Evolutionary conservation across 2,113 vertebrate species (phyloP), one percentile per base, ranked within the genome.

Genomic region (Cromileptes altivelis): DNA sequence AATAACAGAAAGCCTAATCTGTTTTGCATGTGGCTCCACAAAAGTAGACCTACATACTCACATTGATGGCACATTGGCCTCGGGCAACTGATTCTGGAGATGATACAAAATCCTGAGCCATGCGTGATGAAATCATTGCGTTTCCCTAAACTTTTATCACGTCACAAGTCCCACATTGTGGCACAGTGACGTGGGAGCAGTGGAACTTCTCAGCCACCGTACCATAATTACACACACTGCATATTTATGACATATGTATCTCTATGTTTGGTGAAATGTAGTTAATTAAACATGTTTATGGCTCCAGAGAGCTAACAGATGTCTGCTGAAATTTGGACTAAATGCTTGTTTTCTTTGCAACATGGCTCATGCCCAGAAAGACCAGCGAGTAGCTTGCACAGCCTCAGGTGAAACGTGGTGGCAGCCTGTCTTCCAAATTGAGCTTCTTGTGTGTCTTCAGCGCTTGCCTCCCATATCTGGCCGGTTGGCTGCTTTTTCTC

Each of bases 281-380:
- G 88, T 94, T 92, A 94, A 94, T 95, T 94, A 94, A 91, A 92
- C 81, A 87, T 92, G 90, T 94, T 91, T 71, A 67, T 91, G 78
- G 73, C 89, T 86, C 88, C 73, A 70, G 84, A 88, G 88, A 91
- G 90, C 87, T 72, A 93, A 89, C 95, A 95, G 94, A 94, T 94
- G 90, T 90, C 91, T 91, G 70, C 80, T 82, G 85, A 93, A 91
- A 92, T 92, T 94, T 92, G 87, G 90, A 94, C 91, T 91, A 91
- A 94, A 89, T 74, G 78, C 77, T 80, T 82, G 80, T 91, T 93
- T 94, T 91, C 84, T 79, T 80, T n/a, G 10, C 84, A 76, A 74
- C 65, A 52, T 78, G 82, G 78, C 85, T 80, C 67, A 27, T 58
- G 81, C 88, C 88, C 90, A 85, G 81, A 80, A 84, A 89, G 89